A percentile compares a stretch with the other conserved stretches of the same genome.
Evolutionary conservation across 2,113 vertebrate species (phyloP).

Genomic region (Triplophysa dalaica): DNA sequence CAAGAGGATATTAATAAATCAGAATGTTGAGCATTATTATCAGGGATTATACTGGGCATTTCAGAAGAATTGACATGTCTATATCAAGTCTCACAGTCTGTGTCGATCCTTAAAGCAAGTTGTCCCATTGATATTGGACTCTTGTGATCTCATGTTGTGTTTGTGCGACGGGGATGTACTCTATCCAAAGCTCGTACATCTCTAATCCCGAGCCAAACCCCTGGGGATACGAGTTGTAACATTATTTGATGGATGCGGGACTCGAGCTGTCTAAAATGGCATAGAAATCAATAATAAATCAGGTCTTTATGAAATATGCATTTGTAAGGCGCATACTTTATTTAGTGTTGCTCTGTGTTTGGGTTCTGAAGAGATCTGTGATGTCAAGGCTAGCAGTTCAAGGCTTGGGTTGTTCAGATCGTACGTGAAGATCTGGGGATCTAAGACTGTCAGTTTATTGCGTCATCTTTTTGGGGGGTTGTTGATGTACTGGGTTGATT

Average conservation of each 20-base stretch:
- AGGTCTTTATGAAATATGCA: constrained; percentile 48
- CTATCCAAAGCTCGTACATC: constrained; percentile 20
- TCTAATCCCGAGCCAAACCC: constrained; percentile 32
- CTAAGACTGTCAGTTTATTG: neutral
- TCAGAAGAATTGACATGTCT: constrained; percentile 34
- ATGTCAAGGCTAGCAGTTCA: constrained; percentile 22
- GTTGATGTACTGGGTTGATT: too few species aligned
- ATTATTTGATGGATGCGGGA: constrained; percentile 43
- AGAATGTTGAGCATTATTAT: constrained; percentile 34
- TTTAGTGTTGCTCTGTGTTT: constrained; percentile 14
- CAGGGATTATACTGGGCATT: constrained; percentile 18
- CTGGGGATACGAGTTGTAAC: constrained; percentile 30
- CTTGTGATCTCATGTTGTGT: constrained; percentile 20
- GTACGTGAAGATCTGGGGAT: neutral
- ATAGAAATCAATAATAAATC: constrained; percentile 45
- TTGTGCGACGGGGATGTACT: constrained; percentile 8
- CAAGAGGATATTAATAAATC: constrained; percentile 23
- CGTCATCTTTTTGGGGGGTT: too few species aligned
- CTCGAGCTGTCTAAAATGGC: constrained; percentile 31
- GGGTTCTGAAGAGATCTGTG: constrained; percentile 8
- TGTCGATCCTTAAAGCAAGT: constrained; percentile 27
- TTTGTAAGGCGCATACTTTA: constrained; percentile 29
- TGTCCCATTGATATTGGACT: constrained; percentile 24
- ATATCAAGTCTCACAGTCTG: constrained; percentile 37
- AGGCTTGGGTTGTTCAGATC: neutral